Evolutionary conservation across 2,113 vertebrate genomes (phyloP), one percentile per base, ranked within the genome.

Genomic region (Oreotragus oreotragus): DNA sequence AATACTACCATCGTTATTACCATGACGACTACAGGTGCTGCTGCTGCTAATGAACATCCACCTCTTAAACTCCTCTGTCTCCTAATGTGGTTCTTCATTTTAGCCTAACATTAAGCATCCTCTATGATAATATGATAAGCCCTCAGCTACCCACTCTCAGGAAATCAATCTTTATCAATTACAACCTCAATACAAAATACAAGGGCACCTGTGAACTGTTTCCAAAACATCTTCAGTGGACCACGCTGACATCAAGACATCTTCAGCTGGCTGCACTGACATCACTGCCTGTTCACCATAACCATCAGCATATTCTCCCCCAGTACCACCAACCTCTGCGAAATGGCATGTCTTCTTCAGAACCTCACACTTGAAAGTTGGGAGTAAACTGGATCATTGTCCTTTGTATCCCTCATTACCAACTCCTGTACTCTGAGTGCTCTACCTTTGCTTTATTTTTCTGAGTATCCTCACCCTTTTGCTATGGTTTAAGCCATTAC

Each of bases 341-440:
- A 83, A 33, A 27, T 1, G 3, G 5, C 10, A 0, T 4, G 6
- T 53, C 47, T 43, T 13, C 33, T 23, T n/a, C 11, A 6, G 9
- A 57, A 4, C 4, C 21, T 57, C 13, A 45, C 6, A 6, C 15
- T 4, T 94, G 23, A 25, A 36, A 62, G 23, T 12, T 81, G 19
- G 1, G 25, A 84, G 1, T 84, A 64, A 51, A 30, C 2, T 1
- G 12, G 11, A 81, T 84, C 17, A 5, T 43, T 43, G 55, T 49
- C 58, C 57, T 79, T 45, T 62, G 21, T 5, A 45, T n/a, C 60
- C 23, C 11, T 47, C 45, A 33, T 49, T 27, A 66, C n/a, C 16
- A 60, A 7, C 16, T 11, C 15, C 30, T 4, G 9, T 30, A 49
- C 9, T 33, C 45, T 27, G 3, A 0, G 27, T 30, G 10, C 25